Conservation (phyloP, 2,888 invertebrate genomes). For the Folsomia candida region DNA sequence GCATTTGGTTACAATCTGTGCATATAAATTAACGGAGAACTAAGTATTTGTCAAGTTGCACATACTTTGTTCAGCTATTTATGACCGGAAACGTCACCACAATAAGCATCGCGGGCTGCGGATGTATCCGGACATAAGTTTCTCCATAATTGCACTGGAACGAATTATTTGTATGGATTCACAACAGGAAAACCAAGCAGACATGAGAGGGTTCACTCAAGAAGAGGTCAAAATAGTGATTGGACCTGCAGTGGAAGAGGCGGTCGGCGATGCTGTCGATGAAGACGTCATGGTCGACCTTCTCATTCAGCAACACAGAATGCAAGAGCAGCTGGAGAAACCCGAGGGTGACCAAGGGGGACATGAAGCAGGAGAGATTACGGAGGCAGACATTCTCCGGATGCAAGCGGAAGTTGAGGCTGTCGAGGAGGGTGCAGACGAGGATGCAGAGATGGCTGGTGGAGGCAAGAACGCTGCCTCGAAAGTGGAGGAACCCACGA, state of each 20-base stretch:
- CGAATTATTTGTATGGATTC: slow-evolving; percentile 46
- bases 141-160: slow-evolving; percentile 41
- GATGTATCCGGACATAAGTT: slow-evolving; percentile 43
- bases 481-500: slow-evolving; percentile 17
- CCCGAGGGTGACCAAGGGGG: neutral
- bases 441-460: slow-evolving; percentile 21
- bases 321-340: slow-evolving; percentile 32
- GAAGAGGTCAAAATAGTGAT: slow-evolving; percentile 13
- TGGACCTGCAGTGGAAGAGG: slow-evolving; percentile 12
- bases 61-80: slow-evolving; percentile 30
- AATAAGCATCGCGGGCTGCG: slow-evolving; percentile 28
- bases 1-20: neutral
- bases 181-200: slow-evolving; percentile 45
- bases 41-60: neutral
- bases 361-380: slow-evolving; percentile 19
- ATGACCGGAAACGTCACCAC: slow-evolving; percentile 26
- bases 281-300: slow-evolving; percentile 34
- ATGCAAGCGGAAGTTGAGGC: slow-evolving; percentile 15
- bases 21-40: neutral
- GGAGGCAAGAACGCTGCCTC: slow-evolving; percentile 18
- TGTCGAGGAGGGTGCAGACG: neutral
- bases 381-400: neutral
- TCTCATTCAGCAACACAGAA: slow-evolving; percentile 32
- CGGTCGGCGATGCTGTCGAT: slow-evolving; percentile 20
- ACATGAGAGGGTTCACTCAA: slow-evolving; percentile 44